These are phyloP conservation scores for Rhagoletis pomonella DNA, from an alignment of 1,140 invertebrate species.

Conservation along the genomic window DNA sequence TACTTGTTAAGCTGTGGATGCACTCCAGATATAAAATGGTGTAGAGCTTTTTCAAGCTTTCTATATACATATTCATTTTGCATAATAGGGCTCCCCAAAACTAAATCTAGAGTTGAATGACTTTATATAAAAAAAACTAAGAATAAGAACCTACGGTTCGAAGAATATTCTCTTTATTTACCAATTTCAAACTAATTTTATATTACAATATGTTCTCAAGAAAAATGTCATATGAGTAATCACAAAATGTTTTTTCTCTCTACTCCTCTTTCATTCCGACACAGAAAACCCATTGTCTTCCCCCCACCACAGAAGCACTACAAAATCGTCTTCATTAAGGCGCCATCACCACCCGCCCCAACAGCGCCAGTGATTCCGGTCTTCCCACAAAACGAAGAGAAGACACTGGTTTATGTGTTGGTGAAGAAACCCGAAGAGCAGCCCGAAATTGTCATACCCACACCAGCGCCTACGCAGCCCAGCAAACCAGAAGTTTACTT, in stretches of 20 bases:
- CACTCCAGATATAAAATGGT: no score
- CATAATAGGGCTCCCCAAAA: no score
- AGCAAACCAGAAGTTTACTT: slow-evolving; percentile 92
- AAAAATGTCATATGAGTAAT: no score
- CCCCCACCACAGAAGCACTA: slow-evolving; percentile 90
- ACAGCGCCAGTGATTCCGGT: slow-evolving; percentile 84
- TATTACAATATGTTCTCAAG: no score
- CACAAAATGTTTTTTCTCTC: neutral
- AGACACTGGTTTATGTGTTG: slow-evolving; percentile 91
- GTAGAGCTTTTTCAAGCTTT: no score
- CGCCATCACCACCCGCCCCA: slow-evolving; percentile 85
- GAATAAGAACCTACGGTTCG: no score
- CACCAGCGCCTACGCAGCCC: slow-evolving; percentile 85
- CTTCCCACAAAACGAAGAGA: slow-evolving; percentile 88
- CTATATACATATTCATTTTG: no score
- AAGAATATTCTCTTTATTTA: no score
- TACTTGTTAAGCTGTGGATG: no score
- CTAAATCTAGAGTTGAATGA: no score
- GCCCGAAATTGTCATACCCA: slow-evolving; percentile 85
- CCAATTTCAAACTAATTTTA: no score
- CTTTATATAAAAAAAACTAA: no score
- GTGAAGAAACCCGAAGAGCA: slow-evolving; percentile 91
- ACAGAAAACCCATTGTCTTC: slow-evolving; percentile 77
- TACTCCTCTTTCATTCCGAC: neutral
- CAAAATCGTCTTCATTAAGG: slow-evolving; percentile 93